Evolutionary conservation across 1,140 invertebrate species (phyloP), one percentile per base, ranked within the genome.

Genomic region (Anastrepha obliqua): DNA sequence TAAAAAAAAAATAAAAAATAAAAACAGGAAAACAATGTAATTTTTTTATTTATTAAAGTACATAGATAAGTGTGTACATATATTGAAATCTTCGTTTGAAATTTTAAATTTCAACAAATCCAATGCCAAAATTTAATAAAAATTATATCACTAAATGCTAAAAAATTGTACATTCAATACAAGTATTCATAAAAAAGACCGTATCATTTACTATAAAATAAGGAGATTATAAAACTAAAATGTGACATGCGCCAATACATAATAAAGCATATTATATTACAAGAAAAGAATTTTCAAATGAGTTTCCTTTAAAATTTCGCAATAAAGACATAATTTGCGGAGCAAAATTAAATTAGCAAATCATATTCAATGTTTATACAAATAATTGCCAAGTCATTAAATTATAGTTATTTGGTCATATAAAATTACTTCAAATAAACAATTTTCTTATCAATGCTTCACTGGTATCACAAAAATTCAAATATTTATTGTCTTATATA

Each of bases 91-190:
- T 70, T 29, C 29, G 29, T 29, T 59, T 64, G 29, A 85, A 87
- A 39, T 11, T 62, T 58, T 81, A 29, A 81, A 42, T 87, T 87
- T 29, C 44, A 17, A 60, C 81, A 42, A 87, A 47, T 20, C 39
- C 2, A 74, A 74, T 74, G 44, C 70, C 70, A 74, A 74, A 47
- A 39, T 11, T 78, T 11, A 55, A 55, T 11, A 55, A 55, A 55
- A 87, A 87, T 9, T 58, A 39, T 67, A 17, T 70, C n/a, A 62
- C 7, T 78, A 59, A 85, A 85, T 87, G 59, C 55, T 74, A 87
- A 87, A 81, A 29, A 87, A 85, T 59, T 78, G 44, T 62, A 85
- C 20, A 67, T 29, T 74, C 55, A 55, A 55, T 81, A 17, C 74
- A 81, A 55, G 17, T 11, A 17, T 55, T 15, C 15, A 55, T 81